Base-by-base conservation (phyloP, 2,113 vertebrate species). In the Pipra filicauda region DNA sequence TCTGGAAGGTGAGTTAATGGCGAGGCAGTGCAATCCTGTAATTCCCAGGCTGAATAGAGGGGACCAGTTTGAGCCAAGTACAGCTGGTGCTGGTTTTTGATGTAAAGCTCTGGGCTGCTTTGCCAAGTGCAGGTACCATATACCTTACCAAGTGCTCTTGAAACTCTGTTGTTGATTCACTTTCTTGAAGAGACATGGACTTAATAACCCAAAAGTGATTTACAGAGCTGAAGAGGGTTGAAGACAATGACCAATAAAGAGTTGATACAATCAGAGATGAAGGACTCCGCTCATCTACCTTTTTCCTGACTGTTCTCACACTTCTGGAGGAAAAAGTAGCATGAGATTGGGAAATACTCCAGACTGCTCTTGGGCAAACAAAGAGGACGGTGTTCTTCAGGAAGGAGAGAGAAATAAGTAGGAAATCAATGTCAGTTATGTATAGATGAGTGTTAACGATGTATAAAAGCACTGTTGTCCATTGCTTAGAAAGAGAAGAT, bases 1-100 rank as follows among this genome's bases (percentile, higher is more conserved):
- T 89, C 85, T 67, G 91, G 87, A 85, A 93, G 88, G 94, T 49
- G 46, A 76, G 91, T 65, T 90, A 94, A 77, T 28, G 55, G 43
- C 6, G 27, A 88, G 67, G 48, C 15, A 11, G 19, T 43, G 17
- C 67, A 27, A 65, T 73, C 30, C 57, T 1, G 5, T 55, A 14
- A 24, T 64, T 80, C 44, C 86, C 79, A 48, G 61, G 59, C 41
- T 14, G n/a, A 78, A 46, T 9, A 48, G 43, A 41, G 73, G 44
- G 62, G 49, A 77, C 81, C 84, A 76, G 77, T 92, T 85, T 55
- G 77, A 85, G 83, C 11, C 11, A 46, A 87, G 84, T 18, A 6
- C 35, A 22, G 84, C 46, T 69, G 48, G 16, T 35, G 73, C 61
- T 88, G 82, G 66, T 7, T 79, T 91, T 89, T 88, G 66, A 74